Evolutionary conservation across 2,113 vertebrate species (phyloP).

Genomic region (Gulo gulo): DNA sequence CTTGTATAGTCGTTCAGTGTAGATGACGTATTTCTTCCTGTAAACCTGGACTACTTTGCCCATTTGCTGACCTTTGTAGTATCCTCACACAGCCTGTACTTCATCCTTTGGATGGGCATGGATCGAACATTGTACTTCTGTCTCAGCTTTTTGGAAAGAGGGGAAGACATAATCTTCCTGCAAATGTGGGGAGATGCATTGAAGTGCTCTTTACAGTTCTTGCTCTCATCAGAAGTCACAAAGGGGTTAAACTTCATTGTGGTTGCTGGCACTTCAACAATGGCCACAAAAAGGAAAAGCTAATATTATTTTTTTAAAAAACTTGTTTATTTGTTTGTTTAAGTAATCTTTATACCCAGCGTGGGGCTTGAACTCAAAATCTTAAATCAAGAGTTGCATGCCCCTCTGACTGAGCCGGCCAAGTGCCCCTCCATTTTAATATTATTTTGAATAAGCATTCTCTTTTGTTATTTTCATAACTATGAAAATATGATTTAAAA

Average conservation of each 20-base stretch:
- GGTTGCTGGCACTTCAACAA: not conserved
- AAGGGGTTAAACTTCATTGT: not conserved
- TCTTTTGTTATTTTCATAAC: not conserved
- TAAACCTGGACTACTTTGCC: not conserved
- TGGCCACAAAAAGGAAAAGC: not conserved
- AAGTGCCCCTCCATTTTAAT: not conserved
- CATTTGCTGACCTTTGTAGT: not conserved
- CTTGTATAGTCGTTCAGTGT: not conserved
- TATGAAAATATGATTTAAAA: conserved; percentile 36
- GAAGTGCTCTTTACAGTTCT: not conserved
- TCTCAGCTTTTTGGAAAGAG: not conserved
- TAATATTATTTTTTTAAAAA: not conserved
- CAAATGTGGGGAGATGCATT: not conserved
- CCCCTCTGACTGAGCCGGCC: not conserved
- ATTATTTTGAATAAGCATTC: conserved; percentile 36
- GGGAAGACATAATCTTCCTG: not conserved
- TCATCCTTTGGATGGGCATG: not conserved
- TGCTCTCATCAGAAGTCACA: not conserved
- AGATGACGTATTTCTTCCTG: not conserved
- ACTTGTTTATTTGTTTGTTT: not conserved
- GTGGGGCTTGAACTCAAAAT: not conserved
- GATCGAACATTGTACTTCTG: not conserved
- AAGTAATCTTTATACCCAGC: not conserved
- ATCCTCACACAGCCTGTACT: not conserved
- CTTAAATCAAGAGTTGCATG: not conserved